Base-by-base conservation (phyloP, 2,888 invertebrate species). In the Ametastegia equiseti region DNA sequence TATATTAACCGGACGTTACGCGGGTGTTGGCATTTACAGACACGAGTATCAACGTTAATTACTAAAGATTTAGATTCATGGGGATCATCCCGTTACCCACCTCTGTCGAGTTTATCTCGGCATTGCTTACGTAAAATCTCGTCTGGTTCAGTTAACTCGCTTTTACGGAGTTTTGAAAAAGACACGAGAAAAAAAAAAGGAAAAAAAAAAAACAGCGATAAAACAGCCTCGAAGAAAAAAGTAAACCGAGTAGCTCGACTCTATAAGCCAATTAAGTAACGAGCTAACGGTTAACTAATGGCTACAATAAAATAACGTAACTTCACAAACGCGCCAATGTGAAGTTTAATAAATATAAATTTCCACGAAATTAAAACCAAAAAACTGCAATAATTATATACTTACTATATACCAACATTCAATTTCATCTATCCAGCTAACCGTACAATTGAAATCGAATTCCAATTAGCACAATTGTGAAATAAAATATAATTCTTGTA, bases 181-280 rank as follows among this genome's bases (percentile, higher is more conserved):
- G n/a, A n/a, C n/a, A n/a, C n/a, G n/a, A n/a, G n/a, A n/a, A n/a
- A n/a, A n/a, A n/a, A n/a, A n/a, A n/a, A n/a, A n/a, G n/a, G n/a
- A 42, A 42, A 42, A 42, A 15, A 27, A 67, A 39, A 15, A 45
- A 3, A 30, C 6, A n/a, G 9, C 19, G 13, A 30, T 47, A 30
- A 45, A 30, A 27, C 2, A 2, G 2, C 7, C 23, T 47, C 71
- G 7, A 71, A 71, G 71, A 27, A 1, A 71, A 27, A 27, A 15
- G 30, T 71, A 47, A 71, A 30, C 71, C 45, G 69, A 45, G 45
- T 47, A 42, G 42, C 7, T 42, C 39, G 30, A 15, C 63, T 63
- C 63, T 63, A n/a, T 47, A 30, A 71, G 45, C 30, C 27, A 71
- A 71, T 71, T 71, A 71, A 47, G 71, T 71, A 47, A 71, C 71